These are phyloP conservation scores for Dicranocentrus wangi DNA, from an alignment of 2,888 invertebrate genomes.

Conservation along the genomic window DNA sequence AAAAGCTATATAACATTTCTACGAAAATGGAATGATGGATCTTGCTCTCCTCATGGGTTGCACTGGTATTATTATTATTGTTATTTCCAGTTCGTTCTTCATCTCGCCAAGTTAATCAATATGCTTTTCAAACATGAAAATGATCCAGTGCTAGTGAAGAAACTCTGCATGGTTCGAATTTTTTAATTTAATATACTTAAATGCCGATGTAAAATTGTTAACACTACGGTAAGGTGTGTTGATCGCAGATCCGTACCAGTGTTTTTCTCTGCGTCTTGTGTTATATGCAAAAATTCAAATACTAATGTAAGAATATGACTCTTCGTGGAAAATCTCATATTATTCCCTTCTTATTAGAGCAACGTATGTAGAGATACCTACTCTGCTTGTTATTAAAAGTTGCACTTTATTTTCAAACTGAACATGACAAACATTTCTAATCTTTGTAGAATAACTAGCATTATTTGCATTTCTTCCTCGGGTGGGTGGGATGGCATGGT, in stretches of 20 bases:
- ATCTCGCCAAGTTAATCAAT: constrained; percentile 38
- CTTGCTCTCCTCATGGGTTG: not conserved
- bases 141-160: not conserved
- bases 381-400: constrained; percentile 29
- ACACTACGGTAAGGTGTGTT: no score
- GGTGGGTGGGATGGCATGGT: not conserved
- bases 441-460: constrained; percentile 20
- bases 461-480: constrained; percentile 22
- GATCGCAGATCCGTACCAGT: no score
- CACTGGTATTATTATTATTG: not conserved
- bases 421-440: constrained; percentile 19
- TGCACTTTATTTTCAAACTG: constrained; percentile 25
- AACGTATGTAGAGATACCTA: no score
- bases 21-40: constrained; percentile 33
- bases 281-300: no score
- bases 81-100: constrained; percentile 14
- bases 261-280: no score
- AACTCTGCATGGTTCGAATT: constrained; percentile 35
- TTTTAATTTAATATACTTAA: no score
- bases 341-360: no score
- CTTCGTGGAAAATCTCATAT: no score
- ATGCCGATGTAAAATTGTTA: no score
- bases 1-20: constrained; percentile 19
- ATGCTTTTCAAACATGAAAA: constrained; percentile 22
- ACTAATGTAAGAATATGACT: no score